These are phyloP conservation scores for Laodelphax striatellus DNA, from an alignment of 1,140 invertebrate species.

Conservation along the genomic window DNA sequence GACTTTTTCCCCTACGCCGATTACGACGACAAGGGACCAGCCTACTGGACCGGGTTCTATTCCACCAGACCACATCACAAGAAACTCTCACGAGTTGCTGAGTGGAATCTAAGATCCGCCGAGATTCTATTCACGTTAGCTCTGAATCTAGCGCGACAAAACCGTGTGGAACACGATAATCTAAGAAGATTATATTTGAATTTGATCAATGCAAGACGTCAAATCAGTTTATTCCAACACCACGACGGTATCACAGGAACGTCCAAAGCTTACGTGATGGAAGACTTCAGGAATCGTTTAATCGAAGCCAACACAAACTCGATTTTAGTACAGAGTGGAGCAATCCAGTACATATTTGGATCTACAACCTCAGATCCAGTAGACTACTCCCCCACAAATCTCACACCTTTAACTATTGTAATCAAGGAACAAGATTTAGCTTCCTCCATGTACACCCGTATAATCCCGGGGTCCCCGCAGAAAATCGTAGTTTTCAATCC, in stretches of 20 bases:
- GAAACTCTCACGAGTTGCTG: slow-evolving; percentile 72
- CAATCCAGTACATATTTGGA: slow-evolving; percentile 55
- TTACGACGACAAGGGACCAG: slow-evolving; percentile 77
- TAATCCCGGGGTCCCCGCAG: slow-evolving; percentile 38
- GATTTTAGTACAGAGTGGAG: slow-evolving; percentile 60
- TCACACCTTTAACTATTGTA: slow-evolving; percentile 64
- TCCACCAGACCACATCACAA: slow-evolving; percentile 90
- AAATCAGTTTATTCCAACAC: slow-evolving; percentile 85
- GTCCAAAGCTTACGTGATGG: slow-evolving; percentile 79
- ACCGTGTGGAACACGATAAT: slow-evolving; percentile 42
- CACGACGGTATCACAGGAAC: slow-evolving; percentile 96
- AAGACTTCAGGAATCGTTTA: slow-evolving; percentile 75
- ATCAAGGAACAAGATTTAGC: slow-evolving; percentile 69
- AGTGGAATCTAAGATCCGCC: slow-evolving; percentile 68
- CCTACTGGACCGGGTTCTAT: slow-evolving; percentile 95
- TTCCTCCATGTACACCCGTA: slow-evolving; percentile 49
- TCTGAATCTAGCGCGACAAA: slow-evolving; percentile 58
- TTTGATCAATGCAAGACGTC: slow-evolving; percentile 58
- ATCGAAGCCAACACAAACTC: slow-evolving; percentile 70
- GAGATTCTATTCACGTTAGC: slow-evolving; percentile 85
- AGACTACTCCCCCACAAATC: slow-evolving; percentile 21
- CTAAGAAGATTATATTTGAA: slow-evolving; percentile 69
- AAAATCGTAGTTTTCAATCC: slow-evolving; percentile 72
- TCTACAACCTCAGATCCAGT: slow-evolving; percentile 40
- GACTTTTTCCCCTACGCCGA: slow-evolving; percentile 97